phyloP scores from a whole-genome alignment of 1,140 invertebrate species.

The Bathynomus jamesi region DNA sequence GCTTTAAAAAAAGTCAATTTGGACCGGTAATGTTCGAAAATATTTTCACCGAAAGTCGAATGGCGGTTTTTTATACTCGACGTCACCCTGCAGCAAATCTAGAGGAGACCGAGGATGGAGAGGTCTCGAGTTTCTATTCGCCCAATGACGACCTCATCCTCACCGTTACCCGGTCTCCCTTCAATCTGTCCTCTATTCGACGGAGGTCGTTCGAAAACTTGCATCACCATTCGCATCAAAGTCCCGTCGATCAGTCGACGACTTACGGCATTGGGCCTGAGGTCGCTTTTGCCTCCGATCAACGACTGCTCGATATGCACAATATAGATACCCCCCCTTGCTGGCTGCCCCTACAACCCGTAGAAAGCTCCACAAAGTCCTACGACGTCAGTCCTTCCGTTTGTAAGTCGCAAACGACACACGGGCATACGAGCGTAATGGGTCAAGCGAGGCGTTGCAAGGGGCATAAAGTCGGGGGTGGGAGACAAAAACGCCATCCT shows the following conservation, averaged over 20 bases:
- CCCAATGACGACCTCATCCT: constrained; percentile 15
- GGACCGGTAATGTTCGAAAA: not conserved
- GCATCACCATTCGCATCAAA: too few species aligned
- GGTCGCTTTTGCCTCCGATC: not conserved
- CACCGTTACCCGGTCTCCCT: constrained; percentile 9
- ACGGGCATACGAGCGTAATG: not conserved
- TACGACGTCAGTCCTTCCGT: not conserved
- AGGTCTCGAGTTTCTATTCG: not conserved
- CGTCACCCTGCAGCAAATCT: too few species aligned
- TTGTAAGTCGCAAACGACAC: not conserved
- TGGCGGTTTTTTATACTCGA: not conserved
- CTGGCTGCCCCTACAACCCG: not conserved
- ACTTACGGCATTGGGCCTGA: not conserved
- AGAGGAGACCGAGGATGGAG: not conserved
- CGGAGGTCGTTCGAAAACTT: not conserved
- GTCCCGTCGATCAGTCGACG: constrained; percentile 3
- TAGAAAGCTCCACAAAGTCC: not conserved
- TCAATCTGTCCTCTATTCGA: not conserved
- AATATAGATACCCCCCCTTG: not conserved
- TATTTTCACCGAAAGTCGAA: not conserved
- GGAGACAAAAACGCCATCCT: not conserved
- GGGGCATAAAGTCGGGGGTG: not conserved
- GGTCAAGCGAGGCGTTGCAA: not conserved
- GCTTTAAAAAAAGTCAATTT: too few species aligned
- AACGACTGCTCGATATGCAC: not conserved